Conservation (phyloP, 2,797 vertebrate species). For the Notamacropus eugenii region DNA sequence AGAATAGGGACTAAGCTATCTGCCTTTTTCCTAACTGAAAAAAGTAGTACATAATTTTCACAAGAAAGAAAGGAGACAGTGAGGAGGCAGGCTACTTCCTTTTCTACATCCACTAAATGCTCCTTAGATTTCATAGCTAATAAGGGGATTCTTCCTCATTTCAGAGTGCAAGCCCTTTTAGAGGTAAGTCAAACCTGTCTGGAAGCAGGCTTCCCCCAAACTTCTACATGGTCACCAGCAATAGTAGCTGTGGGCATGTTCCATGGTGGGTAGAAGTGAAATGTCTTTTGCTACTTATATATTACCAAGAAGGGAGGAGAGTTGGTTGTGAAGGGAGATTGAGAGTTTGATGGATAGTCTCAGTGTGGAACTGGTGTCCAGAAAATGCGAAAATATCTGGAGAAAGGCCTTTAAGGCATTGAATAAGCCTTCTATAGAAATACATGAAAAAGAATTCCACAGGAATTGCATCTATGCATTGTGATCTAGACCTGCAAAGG, state of each 20-base stretch:
- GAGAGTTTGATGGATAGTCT: background rate
- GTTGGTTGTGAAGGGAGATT: background rate
- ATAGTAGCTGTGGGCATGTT: background rate
- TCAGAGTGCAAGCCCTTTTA: background rate
- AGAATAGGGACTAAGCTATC: background rate
- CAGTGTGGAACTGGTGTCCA: background rate
- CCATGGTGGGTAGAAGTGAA: background rate
- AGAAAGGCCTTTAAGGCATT: background rate
- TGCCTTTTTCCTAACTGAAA: background rate
- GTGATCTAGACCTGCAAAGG: background rate
- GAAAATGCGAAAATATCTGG: background rate
- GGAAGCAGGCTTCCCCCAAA: background rate
- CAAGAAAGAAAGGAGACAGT: background rate
- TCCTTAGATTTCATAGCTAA: background rate
- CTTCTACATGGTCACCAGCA: background rate
- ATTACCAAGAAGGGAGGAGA: background rate
- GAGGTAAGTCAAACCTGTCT: background rate
- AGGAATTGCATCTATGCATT: background rate
- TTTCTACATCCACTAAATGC: background rate
- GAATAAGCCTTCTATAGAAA: background rate
- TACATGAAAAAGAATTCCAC: background rate
- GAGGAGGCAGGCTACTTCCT: background rate
- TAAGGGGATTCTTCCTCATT: background rate
- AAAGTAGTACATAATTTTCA: background rate
- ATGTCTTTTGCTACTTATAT: background rate